Evolutionary conservation across 2,888 invertebrate genomes (phyloP).

Genomic region (Chrysomela aeneicollis): DNA sequence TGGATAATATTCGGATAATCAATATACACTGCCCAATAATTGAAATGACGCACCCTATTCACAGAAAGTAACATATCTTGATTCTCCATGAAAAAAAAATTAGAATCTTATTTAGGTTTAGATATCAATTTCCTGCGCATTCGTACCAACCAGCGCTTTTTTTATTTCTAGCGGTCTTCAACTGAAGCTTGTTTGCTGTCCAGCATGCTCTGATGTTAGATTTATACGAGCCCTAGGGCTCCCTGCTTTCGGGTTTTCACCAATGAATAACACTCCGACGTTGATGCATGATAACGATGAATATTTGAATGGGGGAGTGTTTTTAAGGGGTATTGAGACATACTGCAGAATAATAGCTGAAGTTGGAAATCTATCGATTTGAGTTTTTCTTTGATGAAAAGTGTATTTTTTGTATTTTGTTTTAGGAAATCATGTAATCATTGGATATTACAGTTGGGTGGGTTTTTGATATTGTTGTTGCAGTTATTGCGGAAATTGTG

Average conservation of each 20-base stretch:
- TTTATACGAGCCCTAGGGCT: constrained; percentile 78
- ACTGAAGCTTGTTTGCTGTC: constrained; percentile 76
- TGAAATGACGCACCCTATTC: not conserved
- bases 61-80: too few species aligned
- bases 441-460: too few species aligned
- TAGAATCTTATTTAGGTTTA: too few species aligned
- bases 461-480: too few species aligned
- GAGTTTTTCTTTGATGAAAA: not conserved
- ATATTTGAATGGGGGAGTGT: constrained; percentile 76
- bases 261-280: constrained; percentile 82
- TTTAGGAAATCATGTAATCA: too few species aligned
- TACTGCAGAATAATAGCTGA: constrained; percentile 73
- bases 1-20: too few species aligned
- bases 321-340: constrained; percentile 81
- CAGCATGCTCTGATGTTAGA: constrained; percentile 88
- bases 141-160: not conserved
- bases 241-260: constrained; percentile 88
- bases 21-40: not conserved
- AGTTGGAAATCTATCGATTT: constrained; percentile 63
- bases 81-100: too few species aligned
- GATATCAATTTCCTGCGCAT: too few species aligned
- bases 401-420: not conserved
- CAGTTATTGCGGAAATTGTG: too few species aligned
- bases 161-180: constrained; percentile 59
- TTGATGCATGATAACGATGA: constrained; percentile 91